Base-by-base conservation (phyloP, 2,113 vertebrate genomes). In the Chrysemys picta region DNA sequence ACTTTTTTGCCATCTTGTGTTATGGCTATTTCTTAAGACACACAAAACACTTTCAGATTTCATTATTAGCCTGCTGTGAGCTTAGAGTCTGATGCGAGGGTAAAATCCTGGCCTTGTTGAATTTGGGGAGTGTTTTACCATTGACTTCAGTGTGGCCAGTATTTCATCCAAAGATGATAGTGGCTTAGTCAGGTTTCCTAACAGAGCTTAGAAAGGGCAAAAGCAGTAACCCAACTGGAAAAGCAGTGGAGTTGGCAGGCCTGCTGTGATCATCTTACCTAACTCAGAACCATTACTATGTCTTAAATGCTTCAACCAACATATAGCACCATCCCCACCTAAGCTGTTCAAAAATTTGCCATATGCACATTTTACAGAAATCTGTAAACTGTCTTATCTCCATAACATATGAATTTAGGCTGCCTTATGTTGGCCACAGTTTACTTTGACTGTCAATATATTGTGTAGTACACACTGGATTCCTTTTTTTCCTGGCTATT, bases 401-500 rank as follows among this genome's bases (percentile, higher is more conserved):
- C 42, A 82, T 69, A 88, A 5, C 5, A 59, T 79, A 54, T 75
- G 4, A 38, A 96, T 8, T 76, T 91, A 50, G 38, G 17, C 49
- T 82, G 54, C 52, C 50, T 93, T 91, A 80, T 47, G 50, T 25
- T 80, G 16, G 62, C 49, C 65, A 87, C 78, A 89, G 17, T 96
- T 97, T 94, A 94, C 76, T 96, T 95, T 93, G 87, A 91, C 94
- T 98, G 89, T 93, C 89, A 96, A 88, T 98, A 91, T 94, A 97
- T 96, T 97, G 24, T 94, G 80, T 90, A 96, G 89, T 96, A 97
- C 84, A 85, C 91, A 97, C 50, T 85, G 82, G 54, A 76, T 93
- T 89, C 91, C 16, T 90, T 57, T 97, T 98, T 54, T 97, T 96
- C 94, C 80, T 97, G 93, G 82, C 83, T 98, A 96, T 98, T 98